phyloP scores from a whole-genome alignment of 1,140 invertebrate genomes.

The Notospermus geniculatus region DNA sequence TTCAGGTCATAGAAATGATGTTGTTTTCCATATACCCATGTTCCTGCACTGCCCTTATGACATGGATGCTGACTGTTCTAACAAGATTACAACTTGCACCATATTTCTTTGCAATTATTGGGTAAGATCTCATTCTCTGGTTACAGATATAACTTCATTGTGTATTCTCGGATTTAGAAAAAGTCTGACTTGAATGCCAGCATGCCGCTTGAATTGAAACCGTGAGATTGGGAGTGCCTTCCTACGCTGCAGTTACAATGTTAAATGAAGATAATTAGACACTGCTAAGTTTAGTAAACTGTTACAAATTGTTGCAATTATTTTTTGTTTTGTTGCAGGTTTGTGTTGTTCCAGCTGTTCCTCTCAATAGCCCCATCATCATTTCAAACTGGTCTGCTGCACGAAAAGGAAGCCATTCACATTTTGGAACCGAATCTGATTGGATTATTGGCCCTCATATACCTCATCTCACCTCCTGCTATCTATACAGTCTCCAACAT shows the following conservation, averaged over 20 bases:
- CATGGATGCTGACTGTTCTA: slow-evolving; percentile 34
- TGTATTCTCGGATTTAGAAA: no score
- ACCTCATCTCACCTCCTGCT: no score
- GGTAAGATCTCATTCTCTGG: no score
- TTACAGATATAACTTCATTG: no score
- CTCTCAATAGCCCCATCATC: slow-evolving; percentile 3
- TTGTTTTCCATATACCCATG: slow-evolving; percentile 40
- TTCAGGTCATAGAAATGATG: slow-evolving; percentile 37
- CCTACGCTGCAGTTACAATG: no score
- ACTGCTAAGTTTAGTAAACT: not conserved
- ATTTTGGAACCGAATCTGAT: not conserved
- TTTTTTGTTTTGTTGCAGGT: slow-evolving; percentile 11
- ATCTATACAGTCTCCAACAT: no score
- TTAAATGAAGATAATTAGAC: not conserved
- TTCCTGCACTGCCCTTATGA: slow-evolving; percentile 27
- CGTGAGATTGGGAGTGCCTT: no score
- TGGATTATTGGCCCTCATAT: no score
- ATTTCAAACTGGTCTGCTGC: not conserved
- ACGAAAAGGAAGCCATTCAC: not conserved
- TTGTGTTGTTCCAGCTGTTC: slow-evolving; percentile 6
- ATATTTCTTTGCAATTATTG: slow-evolving; percentile 28
- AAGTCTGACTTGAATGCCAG: no score
- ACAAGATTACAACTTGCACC: slow-evolving; percentile 26
- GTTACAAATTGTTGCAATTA: not conserved
- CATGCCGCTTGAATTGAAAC: no score